Base-by-base conservation (phyloP, 2,888 invertebrate species). In the Agrotis puta region DNA sequence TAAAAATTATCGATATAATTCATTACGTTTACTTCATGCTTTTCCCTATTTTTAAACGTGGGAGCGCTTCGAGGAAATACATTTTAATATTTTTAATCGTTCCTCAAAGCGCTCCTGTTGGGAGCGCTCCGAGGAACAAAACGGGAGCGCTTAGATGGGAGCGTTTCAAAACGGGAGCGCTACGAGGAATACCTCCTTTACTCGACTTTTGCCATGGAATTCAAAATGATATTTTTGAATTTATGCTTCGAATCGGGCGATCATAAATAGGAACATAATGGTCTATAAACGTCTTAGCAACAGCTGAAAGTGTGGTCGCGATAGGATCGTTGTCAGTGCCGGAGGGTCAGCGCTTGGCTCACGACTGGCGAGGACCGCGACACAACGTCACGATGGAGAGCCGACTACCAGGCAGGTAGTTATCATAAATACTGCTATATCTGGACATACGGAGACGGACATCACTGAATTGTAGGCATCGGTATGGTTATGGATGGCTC, bases 221-320 rank as follows among this genome's bases (percentile, higher is more conserved):
- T 47, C 58, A 66, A 67, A 74, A 68, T 70, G 57, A 84, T 79
- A 79, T 81, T 82, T 84, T 66, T 47, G 63, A 85, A 86, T 89
- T 85, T 88, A 88, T 85, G 84, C 65, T 82, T 82, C 75, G 81
- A 87, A 87, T 88, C 84, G 79, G 77, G 81, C 84, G 83, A 86
- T 88, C 89, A 87, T 91, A 90, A 91, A 91, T 90, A 90, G 85
- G 64, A 79, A 82, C 77, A 88, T 91, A 91, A 91, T 92, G 89
- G 92, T 85, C 91, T 88, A 92, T 91, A 91, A 92, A 91, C 85
- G 88, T 90, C 90, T 84, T 82, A 84, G 86, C 82, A 88, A 89
- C 88, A 88, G 87, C 86, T 89, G 88, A 87, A 89, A 88, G 88
- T 88, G 89, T 87, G 84, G 86, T 81, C 80, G 89, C 87, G 92